Evolutionary conservation across 2,888 invertebrate genomes (phyloP).

Genomic region (Podotricha telesiphe): DNA sequence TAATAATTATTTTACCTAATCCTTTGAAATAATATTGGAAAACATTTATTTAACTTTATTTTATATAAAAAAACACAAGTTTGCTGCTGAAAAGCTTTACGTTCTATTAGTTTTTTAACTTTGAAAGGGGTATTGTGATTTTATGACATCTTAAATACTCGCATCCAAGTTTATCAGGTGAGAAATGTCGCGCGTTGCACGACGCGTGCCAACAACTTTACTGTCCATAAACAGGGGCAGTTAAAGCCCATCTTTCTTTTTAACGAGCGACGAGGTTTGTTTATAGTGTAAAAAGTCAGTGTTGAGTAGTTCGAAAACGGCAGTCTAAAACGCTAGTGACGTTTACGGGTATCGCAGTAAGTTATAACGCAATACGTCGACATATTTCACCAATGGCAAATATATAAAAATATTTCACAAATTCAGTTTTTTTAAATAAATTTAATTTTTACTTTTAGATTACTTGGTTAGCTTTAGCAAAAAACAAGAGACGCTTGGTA

Average conservation of each 20-base stretch:
- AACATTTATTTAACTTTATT: neutral
- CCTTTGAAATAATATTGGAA: no score
- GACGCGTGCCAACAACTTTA: slow-evolving; percentile 77
- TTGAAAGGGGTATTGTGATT: slow-evolving; percentile 25
- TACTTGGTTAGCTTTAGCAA: neutral
- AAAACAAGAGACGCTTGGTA: neutral
- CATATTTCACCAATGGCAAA: slow-evolving; percentile 23
- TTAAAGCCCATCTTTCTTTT: slow-evolving; percentile 83
- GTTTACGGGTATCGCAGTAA: slow-evolving; percentile 67
- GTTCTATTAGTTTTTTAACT: slow-evolving; percentile 9
- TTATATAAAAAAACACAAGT: neutral
- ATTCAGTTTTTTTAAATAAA: neutral
- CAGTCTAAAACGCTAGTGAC: slow-evolving; percentile 66
- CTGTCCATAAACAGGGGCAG: slow-evolving; percentile 77
- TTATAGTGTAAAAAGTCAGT: slow-evolving; percentile 77
- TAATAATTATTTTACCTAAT: no score
- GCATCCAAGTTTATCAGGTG: slow-evolving; percentile 61
- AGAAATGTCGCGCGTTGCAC: slow-evolving; percentile 61
- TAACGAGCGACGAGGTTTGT: slow-evolving; percentile 78
- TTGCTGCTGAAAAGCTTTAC: neutral
- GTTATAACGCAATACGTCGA: slow-evolving; percentile 34
- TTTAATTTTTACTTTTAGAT: slow-evolving; percentile 8
- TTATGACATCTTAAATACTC: slow-evolving; percentile 48
- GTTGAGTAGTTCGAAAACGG: slow-evolving; percentile 56
- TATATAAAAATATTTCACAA: no score